Conservation (phyloP, 2,113 vertebrate genomes). For the Ovibos moschatus region DNA sequence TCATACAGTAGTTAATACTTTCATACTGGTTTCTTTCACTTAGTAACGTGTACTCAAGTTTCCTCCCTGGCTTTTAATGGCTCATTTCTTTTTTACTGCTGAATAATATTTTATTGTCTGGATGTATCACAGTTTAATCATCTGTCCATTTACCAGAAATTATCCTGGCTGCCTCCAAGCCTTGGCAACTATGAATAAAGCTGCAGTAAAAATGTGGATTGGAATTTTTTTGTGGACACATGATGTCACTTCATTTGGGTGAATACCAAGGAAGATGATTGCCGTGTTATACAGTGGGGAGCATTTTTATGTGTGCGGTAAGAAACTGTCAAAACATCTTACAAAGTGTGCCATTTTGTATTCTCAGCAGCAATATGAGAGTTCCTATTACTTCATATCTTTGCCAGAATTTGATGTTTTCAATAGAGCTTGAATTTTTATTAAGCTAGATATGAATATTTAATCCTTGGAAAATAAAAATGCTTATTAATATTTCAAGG, state of each 20-base stretch:
- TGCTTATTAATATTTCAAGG: neutral
- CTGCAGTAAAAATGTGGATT: neutral
- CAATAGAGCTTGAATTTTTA: neutral
- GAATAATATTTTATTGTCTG: neutral
- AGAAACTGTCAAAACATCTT: neutral
- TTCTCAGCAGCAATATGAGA: neutral
- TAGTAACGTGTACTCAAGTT: neutral
- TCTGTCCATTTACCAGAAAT: neutral
- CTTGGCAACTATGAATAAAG: neutral
- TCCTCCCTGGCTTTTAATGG: neutral
- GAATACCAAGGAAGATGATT: neutral
- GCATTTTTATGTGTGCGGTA: neutral
- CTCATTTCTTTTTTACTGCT: neutral
- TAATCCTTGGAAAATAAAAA: neutral
- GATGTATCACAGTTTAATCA: neutral
- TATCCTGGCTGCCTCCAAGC: neutral
- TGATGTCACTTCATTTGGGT: neutral
- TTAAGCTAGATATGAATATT: neutral
- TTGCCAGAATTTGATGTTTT: neutral
- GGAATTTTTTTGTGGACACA: neutral
- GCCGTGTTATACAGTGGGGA: accelerated
- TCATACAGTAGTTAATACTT: neutral
- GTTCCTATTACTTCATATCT: neutral
- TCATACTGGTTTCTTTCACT: neutral
- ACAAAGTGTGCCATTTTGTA: neutral